Percentiles rank a stretch among this genome's conserved stretches.
These are phyloP conservation scores for Zaprionus davidi DNA, from an alignment of 1,140 invertebrate species.

Conservation along the genomic window DNA sequence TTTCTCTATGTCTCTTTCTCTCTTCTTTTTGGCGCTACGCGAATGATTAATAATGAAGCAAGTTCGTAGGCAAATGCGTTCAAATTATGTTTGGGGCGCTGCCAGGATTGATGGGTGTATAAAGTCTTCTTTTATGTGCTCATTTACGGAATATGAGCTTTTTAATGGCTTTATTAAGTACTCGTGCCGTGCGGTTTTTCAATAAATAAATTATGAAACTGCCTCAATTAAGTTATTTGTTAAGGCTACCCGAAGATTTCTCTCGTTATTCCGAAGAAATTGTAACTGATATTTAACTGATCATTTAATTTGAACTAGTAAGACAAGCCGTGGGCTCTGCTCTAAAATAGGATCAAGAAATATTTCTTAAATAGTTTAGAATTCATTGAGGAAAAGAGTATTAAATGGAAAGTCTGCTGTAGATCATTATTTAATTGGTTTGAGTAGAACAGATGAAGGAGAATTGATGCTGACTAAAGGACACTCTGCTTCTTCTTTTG, in stretches of 20 bases:
- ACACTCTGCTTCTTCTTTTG: too few species aligned
- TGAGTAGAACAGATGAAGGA: too few species aligned
- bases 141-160: slow-evolving; percentile 67
- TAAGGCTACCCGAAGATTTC: slow-evolving; percentile 22
- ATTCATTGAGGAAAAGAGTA: not conserved
- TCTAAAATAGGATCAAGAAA: not conserved
- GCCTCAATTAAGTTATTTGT: slow-evolving; percentile 49
- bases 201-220: slow-evolving; percentile 37
- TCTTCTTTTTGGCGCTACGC: slow-evolving; percentile 32
- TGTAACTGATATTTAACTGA: not conserved
- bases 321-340: not conserved
- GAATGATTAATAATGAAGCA: slow-evolving; percentile 72
- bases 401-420: too few species aligned
- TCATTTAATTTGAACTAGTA: not conserved
- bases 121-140: slow-evolving; percentile 79
- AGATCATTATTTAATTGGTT: too few species aligned
- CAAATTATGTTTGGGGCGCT: slow-evolving; percentile 65
- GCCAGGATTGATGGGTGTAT: slow-evolving; percentile 78
- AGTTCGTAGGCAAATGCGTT: slow-evolving; percentile 71
- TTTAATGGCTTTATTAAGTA: slow-evolving; percentile 71
- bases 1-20: slow-evolving; percentile 10
- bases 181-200: slow-evolving; percentile 41
- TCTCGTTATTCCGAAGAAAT: not conserved
- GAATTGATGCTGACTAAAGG: too few species aligned
- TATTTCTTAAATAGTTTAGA: not conserved